phyloP scores from a whole-genome alignment of 2,113 vertebrate genomes.

The Acanthisitta chloris region DNA sequence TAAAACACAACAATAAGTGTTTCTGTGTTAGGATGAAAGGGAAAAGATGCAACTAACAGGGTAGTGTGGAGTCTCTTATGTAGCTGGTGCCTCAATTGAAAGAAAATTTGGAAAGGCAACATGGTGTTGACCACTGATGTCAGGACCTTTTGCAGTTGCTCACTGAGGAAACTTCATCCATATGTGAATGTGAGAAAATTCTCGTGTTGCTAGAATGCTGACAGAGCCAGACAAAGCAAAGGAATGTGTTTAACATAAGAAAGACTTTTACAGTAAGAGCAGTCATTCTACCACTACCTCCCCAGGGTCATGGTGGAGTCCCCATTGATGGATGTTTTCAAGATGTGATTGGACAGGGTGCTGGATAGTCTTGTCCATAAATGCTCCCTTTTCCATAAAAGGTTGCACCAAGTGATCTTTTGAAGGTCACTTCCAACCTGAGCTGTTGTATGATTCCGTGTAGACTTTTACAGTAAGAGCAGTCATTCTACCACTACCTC shows the following conservation, averaged over 20 bases:
- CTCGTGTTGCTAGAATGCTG: not conserved
- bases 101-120: not conserved
- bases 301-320: not conserved
- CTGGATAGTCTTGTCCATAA: not conserved
- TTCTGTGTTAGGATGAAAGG: not conserved
- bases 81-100: not conserved
- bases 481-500: not conserved
- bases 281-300: not conserved
- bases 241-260: not conserved
- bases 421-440: not conserved
- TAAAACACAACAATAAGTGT: not conserved
- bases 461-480: not conserved
- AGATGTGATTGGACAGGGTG: not conserved
- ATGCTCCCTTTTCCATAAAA: not conserved
- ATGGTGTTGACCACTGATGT: not conserved
- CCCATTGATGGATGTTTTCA: not conserved
- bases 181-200: not conserved
- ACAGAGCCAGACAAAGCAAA: not conserved
- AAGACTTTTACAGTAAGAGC: not conserved
- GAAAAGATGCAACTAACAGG: not conserved
- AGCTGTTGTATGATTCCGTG: not conserved
- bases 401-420: not conserved
- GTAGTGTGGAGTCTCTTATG: not conserved
- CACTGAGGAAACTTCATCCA: not conserved
- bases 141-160: not conserved